Evolutionary conservation across 2,113 vertebrate species (phyloP), one percentile per base, ranked within the genome.

Genomic region (Ptyas mucosa): DNA sequence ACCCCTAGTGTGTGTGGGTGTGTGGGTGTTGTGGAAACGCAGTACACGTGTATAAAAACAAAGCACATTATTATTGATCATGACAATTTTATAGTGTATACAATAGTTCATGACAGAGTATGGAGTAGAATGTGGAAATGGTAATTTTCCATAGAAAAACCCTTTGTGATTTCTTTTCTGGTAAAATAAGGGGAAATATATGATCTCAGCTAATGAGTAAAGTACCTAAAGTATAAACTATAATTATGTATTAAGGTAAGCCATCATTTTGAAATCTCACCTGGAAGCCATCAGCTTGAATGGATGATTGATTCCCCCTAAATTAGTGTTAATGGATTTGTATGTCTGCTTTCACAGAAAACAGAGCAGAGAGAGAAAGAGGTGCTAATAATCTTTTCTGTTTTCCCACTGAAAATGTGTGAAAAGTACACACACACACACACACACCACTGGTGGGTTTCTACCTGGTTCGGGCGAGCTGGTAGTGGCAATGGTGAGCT

Each of bases 261-360:
- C 49, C 52, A 92, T 92, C 14, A 64, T 88, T 61, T 75, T 95
- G 94, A 95, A 93, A 52, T 53, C 88, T 95, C 93, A 93, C 85
- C 92, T 94, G 91, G 94, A 96, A 97, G 89, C 91, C 61, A 93
- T 94, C 85, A 92, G 88, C 49, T 91, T 91, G 89, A 92, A 93
- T 93, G 91, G 89, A 85, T 49, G 87, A 94, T 52, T 91, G 91
- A 96, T 94, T 91, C 89, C 52, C 43, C 20, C 8, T 92, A 93
- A 92, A 91, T 93, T 92, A 94, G 92, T 85, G 85, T 26, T 90
- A 95, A 95, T 94, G 61, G 92, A 93, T 93, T 95, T 92, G 39
- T 61, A 39, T 0, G 26, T 10, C 23, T 49, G 18, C 64, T 93
- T 90, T 94, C 93, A 91, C 90, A 94, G 95, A 0, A 0, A 89